phyloP scores from a whole-genome alignment of 2,797 vertebrate species.

The Karalla daura region DNA sequence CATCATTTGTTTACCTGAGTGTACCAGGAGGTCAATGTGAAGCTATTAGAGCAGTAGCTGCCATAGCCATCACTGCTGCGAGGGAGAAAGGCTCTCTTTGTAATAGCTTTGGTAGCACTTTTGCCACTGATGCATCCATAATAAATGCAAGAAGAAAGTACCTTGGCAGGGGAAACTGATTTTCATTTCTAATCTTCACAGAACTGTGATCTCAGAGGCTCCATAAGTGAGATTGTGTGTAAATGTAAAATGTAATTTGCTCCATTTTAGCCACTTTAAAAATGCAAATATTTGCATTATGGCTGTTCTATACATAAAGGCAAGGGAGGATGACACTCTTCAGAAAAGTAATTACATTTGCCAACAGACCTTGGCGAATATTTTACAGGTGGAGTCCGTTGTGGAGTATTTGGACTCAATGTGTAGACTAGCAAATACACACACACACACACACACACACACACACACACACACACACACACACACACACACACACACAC shows the following conservation, averaged over 20 bases:
- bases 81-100: conserved; percentile 1
- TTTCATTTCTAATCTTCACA: conserved; percentile 19
- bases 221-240: conserved; percentile 15
- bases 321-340: conserved; percentile 4
- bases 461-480: too few relatives aligned
- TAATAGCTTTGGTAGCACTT: not conserved
- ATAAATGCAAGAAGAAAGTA: conserved; percentile 16
- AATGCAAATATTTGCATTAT: conserved; percentile 53
- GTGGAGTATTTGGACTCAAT: not conserved
- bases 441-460: too few relatives aligned
- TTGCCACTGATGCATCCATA: conserved; percentile 9
- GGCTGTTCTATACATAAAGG: conserved; percentile 14
- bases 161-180: conserved; percentile 26
- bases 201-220: conserved; percentile 1
- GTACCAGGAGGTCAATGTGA: not conserved
- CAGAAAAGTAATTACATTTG: conserved; percentile 48
- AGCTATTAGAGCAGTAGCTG: conserved; percentile 5
- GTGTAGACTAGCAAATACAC: not conserved
- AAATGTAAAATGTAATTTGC: conserved; percentile 37
- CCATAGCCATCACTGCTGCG: not conserved
- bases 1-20: not conserved
- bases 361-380: conserved; percentile 2
- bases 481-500: too few relatives aligned
- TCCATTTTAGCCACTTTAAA: conserved; percentile 17
- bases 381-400: not conserved